Base-by-base conservation (phyloP, 2,113 vertebrate species). In the Lepisosteus osseus region DNA sequence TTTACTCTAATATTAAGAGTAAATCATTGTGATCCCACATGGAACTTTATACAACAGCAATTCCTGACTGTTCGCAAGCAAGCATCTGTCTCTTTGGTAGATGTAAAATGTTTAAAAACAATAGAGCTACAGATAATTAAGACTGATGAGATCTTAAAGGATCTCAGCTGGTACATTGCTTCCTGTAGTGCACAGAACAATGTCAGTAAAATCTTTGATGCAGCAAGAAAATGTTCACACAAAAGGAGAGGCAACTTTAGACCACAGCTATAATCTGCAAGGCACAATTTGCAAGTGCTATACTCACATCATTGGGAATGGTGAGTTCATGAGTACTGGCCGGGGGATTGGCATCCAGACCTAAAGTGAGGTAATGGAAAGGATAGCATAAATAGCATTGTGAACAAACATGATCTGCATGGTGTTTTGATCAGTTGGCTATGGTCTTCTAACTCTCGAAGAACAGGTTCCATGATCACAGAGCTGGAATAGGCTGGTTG, bases 251-350 rank as follows among this genome's bases (percentile, higher is more conserved):
- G 47, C 42, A 3, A 64, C 68, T 29, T 15, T 12, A 7, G 57
- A 59, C 2, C 12, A 5, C 5, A 13, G 12, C 57, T 15, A 7
- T 66, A n/a, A 13, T 8, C 29, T n/a, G 6, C 14, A 47, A 9
- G 13, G 6, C 1, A 61, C 41, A 11, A 13, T 73, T 61, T 4
- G 56, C 64, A 17, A 65, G 69, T 17, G 7, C 41, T 43, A 74
- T 93, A 96, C 96, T 98, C 93, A 98, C 96, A 93, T 98, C 96
- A 89, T 98, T 98, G 87, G 96, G 96, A 93, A 98, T 97, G 92
- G 95, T 94, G 93, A 98, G 96, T 91, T 98, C 96, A 77, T 98
- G 96, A 89, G 96, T 98, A 93, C 96, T 98, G 93, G 96, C 94
- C 78, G 94, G 95, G 85, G 95, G 90, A 90, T 90, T 95, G 91